Evolutionary conservation across 2,113 vertebrate genomes (phyloP), one percentile per base, ranked within the genome.

Genomic region (Etheostoma spectabile): DNA sequence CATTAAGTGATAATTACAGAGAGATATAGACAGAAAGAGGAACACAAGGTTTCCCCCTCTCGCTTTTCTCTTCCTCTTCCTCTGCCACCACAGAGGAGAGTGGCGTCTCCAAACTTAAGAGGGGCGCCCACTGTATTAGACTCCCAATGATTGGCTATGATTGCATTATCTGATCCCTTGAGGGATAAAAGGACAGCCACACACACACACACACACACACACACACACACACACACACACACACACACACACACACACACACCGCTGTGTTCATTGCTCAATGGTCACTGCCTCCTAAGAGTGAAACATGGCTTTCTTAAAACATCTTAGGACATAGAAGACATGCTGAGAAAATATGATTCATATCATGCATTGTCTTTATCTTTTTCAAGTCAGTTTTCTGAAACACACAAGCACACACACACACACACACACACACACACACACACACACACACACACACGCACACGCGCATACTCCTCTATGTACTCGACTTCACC

Each of bases 1-100:
- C 90, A 94, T 96, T 92, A 93, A 94, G 90, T 92, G 92, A 92
- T 95, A 95, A 96, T 95, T 95, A 95, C 92, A 95, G 95, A 89
- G 91, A 75, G 72, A 84, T 84, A 77, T 55, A 83, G 79, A 89
- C 76, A 80, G 79, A 70, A 53, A 89, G 83, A 79, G 74, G 81
- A 65, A 86, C 77, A 85, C 51, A 74, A 89, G 77, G 85, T 90
- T 86, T 79, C 80, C 79, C 79, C 70, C 61, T 79, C 76, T 79
- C n/a, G 42, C 74, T 79, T 84, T 82, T 92, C 88, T 84, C 73
- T 87, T 92, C 78, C 83, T 92, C 71, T 81, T 78, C 74, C 76
- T 84, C 81, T 72, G 78, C 65, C 70, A 92, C 94, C 93, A 90
- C 93, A 93, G 86, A 92, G 68, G 77, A 91, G 79, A 93, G 87